Evolutionary conservation across 1,140 invertebrate genomes (phyloP).

Genomic region (Venustaconcha ellipsiformis): DNA sequence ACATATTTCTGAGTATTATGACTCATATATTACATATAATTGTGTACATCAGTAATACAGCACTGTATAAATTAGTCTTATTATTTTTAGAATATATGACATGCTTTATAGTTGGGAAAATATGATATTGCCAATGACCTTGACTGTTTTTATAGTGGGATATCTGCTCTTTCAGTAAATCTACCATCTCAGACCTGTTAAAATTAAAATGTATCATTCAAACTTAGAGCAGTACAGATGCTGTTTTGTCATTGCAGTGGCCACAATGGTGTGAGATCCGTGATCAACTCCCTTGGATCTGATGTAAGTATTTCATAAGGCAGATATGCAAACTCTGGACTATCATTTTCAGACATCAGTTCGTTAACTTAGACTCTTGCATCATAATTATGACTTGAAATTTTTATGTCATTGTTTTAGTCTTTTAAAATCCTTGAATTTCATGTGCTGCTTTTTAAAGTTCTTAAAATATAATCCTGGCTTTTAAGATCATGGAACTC

Average conservation of each 20-base stretch:
- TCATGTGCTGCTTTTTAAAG: neutral
- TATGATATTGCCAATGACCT: too few species aligned
- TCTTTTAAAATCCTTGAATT: neutral
- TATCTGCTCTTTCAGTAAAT: too few species aligned
- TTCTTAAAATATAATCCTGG: neutral
- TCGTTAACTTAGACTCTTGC: neutral
- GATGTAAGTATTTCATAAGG: slow-evolving; percentile 33
- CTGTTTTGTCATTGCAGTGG: slow-evolving; percentile 27
- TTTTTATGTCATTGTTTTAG: neutral
- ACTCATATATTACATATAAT: too few species aligned
- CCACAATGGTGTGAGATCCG: slow-evolving; percentile 41
- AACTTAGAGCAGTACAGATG: too few species aligned
- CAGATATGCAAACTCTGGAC: neutral
- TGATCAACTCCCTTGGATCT: slow-evolving; percentile 33
- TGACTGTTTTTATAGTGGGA: too few species aligned
- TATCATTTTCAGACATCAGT: neutral
- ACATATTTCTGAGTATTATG: too few species aligned
- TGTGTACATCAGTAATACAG: too few species aligned
- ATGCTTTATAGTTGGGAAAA: too few species aligned
- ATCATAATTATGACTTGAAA: neutral
- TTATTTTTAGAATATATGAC: too few species aligned
- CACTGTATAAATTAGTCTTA: too few species aligned
- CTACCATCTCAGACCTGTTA: too few species aligned
- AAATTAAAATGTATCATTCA: too few species aligned
- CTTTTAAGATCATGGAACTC: neutral